Evolutionary conservation across 2,797 vertebrate species (phyloP), one percentile per base, ranked within the genome.

Genomic region (Spondyliosoma cantharus): DNA sequence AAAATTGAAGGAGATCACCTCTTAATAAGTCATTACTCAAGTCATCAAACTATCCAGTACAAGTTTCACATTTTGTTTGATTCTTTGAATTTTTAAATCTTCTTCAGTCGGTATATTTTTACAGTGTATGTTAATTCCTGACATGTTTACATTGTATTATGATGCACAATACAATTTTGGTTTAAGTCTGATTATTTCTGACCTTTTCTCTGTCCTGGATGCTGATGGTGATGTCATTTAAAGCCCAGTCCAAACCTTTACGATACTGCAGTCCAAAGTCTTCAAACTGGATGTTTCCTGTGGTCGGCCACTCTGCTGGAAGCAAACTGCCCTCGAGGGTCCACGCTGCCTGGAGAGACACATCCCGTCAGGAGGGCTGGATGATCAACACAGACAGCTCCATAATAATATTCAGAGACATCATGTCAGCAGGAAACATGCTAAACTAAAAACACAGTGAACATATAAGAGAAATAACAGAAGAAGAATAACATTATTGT

Each of bases 141-240:
- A 24, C 8, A 53, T 37, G n/a, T 32, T 50, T 13, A 20, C 12
- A 5, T 43, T 8, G 9, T 6, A 6, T 17, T 60, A 3, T 8
- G 9, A 24, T 24, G n/a, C 20, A 62, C 29, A 37, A 19, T 7
- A 59, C 52, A 19, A 4, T 25, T 20, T 66, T 53, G 0, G 9
- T 37, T 37, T 17, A 2, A 45, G 14, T 58, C 11, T 15, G 24
- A 32, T 27, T 14, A 49, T 46, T 8, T 15, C 90, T 81, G 71
- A 97, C 97, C 96, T 97, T 97, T 87, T 97, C 97, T 56, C 89
- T 92, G 2, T 95, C 91, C 0, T 93, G 81, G 80, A 98, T 94
- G 80, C 65, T 87, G 54, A 97, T 78, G 15, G 82, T 94, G 82
- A 97, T 84, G 0, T 81, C 56, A 72, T 88, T 95, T 63, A 98